Conservation (phyloP, 2,113 vertebrate genomes). For the Pseudorasbora parva region DNA sequence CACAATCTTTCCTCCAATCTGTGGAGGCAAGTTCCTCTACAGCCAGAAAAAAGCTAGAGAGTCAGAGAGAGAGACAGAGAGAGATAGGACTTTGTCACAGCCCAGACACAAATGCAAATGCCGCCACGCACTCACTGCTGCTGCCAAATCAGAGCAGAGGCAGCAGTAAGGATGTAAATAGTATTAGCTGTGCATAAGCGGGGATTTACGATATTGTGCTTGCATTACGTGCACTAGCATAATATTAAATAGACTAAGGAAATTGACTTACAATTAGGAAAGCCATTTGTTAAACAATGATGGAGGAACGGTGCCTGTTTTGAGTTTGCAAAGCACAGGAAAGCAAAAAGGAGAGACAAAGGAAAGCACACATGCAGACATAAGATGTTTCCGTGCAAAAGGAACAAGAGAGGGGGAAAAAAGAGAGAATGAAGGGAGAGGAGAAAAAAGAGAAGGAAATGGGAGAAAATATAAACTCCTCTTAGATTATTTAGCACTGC, state of each 20-base stretch:
- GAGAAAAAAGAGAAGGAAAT: neutral
- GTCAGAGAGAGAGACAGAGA: neutral
- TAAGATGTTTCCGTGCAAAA: neutral
- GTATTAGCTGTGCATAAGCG: slow-evolving; percentile 49
- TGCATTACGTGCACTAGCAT: slow-evolving; percentile 41
- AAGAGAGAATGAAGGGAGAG: neutral
- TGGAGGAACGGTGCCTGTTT: neutral
- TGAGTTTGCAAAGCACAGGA: neutral
- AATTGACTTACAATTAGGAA: slow-evolving; percentile 57
- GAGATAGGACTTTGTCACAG: slow-evolving; percentile 24
- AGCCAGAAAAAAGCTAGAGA: neutral
- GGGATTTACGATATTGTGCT: slow-evolving; percentile 55
- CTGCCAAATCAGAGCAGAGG: slow-evolving; percentile 21
- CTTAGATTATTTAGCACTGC: slow-evolving; percentile 43
- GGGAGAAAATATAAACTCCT: slow-evolving; percentile 8
- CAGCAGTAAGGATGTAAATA: slow-evolving; percentile 45
- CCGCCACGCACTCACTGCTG: slow-evolving; percentile 7
- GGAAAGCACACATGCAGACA: neutral
- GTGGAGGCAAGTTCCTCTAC: neutral
- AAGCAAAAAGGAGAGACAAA: neutral
- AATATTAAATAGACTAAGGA: slow-evolving; percentile 48
- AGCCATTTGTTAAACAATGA: slow-evolving; percentile 52
- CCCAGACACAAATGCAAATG: slow-evolving; percentile 43
- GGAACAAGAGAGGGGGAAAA: neutral
- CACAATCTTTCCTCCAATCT: neutral